These are phyloP conservation scores for Taxidea taxus DNA, from an alignment of 2,113 vertebrate genomes.

Conservation along the genomic window DNA sequence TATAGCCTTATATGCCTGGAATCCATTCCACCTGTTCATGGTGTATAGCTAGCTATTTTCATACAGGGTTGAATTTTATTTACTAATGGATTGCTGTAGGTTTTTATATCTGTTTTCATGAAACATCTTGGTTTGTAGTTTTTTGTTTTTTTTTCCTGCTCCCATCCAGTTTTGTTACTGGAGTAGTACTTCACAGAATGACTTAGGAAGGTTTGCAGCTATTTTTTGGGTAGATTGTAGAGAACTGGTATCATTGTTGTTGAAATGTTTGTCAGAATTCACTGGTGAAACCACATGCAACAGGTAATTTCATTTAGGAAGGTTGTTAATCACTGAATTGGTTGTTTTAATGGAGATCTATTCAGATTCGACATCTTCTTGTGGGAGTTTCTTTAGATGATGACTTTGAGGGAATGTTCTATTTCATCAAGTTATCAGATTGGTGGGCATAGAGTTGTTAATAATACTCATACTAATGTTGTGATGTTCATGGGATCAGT, in stretches of 20 bases:
- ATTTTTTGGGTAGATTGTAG: neutral
- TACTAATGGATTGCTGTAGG: neutral
- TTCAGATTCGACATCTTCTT: neutral
- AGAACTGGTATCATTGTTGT: neutral
- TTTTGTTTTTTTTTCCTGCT: neutral
- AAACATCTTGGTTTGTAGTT: neutral
- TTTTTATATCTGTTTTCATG: neutral
- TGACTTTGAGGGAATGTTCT: neutral
- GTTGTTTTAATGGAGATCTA: neutral
- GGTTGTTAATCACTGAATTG: neutral
- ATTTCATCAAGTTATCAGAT: neutral
- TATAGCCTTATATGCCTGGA: neutral
- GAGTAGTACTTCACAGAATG: neutral
- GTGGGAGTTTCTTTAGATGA: neutral
- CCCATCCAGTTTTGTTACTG: neutral
- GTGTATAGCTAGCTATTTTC: neutral
- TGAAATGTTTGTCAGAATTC: neutral
- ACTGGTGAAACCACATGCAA: neutral
- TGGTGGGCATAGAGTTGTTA: neutral
- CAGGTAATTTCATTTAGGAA: neutral
- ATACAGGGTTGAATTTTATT: neutral
- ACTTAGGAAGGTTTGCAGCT: neutral
- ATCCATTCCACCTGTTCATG: neutral
- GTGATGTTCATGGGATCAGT: neutral
- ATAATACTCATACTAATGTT: neutral